These are phyloP conservation scores for Pachymerium ferrugineum DNA, from an alignment of 2,888 invertebrate species.

Conservation along the genomic window DNA sequence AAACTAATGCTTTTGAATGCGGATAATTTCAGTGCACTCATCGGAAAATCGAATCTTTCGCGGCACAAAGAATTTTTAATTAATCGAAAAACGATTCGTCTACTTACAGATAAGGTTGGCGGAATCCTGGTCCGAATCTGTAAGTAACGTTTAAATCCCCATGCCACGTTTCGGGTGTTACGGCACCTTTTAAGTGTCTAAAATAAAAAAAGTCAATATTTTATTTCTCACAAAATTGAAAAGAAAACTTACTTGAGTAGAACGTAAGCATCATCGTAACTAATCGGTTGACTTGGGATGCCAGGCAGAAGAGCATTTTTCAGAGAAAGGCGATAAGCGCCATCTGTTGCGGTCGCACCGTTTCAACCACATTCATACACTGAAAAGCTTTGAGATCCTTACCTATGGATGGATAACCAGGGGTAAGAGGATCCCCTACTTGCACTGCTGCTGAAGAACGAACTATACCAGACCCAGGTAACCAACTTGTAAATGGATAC, in stretches of 20 bases:
- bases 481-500: constrained; percentile 47
- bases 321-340: constrained; percentile 9
- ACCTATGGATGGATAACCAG: constrained; percentile 51
- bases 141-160: constrained; percentile 49
- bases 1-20: not conserved
- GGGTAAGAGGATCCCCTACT: constrained; percentile 53
- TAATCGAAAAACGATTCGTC: not conserved
- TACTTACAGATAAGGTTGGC: constrained; percentile 31
- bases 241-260: constrained; percentile 33
- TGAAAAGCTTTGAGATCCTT: constrained; percentile 35
- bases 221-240: not conserved
- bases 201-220: not conserved
- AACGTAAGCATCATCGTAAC: constrained; percentile 31
- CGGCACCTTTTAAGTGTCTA: constrained; percentile 7
- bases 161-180: constrained; percentile 46
- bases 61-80: not conserved
- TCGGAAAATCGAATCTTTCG: not conserved
- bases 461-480: constrained; percentile 51
- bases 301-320: constrained; percentile 24
- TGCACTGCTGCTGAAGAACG: constrained; percentile 47
- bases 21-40: not conserved
- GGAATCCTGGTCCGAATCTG: constrained; percentile 47
- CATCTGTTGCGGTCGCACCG: constrained; percentile 25
- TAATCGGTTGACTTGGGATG: constrained; percentile 34
- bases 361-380: not conserved